Evolutionary conservation across 2,888 invertebrate genomes (phyloP).

Genomic region (Cheilosia impressa): DNA sequence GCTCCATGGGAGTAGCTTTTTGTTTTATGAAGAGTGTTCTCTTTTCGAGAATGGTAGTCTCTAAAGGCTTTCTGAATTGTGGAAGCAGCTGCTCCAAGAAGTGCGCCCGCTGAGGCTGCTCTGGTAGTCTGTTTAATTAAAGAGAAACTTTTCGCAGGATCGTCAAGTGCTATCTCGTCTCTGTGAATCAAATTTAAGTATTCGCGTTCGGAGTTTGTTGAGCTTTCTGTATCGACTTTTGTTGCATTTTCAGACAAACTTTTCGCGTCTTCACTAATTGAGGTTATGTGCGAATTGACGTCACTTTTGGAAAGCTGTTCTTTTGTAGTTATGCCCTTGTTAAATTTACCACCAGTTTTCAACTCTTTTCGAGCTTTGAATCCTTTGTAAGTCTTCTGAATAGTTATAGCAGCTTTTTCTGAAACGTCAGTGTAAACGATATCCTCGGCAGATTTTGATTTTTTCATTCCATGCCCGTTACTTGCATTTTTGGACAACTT

Average conservation of each 20-base stretch:
- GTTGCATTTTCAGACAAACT: neutral
- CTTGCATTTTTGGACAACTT: neutral
- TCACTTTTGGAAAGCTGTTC: neutral
- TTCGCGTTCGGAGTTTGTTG: neutral
- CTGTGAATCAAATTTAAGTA: no score
- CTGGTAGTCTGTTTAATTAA: neutral
- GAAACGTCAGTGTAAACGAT: neutral
- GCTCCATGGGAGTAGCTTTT: conserved; percentile 55
- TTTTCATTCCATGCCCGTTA: neutral
- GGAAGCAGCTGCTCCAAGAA: conserved; percentile 49
- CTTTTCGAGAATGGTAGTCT: conserved; percentile 46
- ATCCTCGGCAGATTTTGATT: neutral
- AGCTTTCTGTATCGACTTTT: neutral
- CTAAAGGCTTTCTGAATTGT: conserved; percentile 72
- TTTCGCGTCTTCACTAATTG: neutral
- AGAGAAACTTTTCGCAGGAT: neutral
- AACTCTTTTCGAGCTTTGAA: conserved; percentile 53
- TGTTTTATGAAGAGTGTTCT: neutral
- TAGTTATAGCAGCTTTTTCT: conserved; percentile 65
- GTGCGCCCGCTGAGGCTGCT: conserved; percentile 46
- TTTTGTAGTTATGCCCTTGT: neutral
- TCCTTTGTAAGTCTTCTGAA: conserved; percentile 74
- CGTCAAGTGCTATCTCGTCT: neutral
- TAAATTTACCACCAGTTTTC: neutral
- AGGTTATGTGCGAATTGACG: neutral